A percentile compares a stretch with the other conserved stretches of the same genome.
These are phyloP conservation scores for Megaceryle alcyon DNA, from an alignment of 2,797 vertebrate species.

Conservation along the genomic window DNA sequence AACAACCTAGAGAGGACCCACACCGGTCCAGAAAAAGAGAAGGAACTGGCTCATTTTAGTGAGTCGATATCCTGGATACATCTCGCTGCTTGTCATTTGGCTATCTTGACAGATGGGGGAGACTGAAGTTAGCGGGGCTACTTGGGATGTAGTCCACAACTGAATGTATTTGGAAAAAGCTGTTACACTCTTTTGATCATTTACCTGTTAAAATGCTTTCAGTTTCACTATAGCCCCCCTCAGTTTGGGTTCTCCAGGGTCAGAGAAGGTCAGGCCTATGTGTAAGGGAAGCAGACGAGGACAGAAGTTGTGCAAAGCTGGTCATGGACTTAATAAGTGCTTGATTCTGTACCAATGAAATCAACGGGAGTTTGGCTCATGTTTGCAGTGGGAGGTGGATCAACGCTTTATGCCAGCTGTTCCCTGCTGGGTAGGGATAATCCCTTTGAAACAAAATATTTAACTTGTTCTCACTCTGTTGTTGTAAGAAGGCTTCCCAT, in stretches of 20 bases:
- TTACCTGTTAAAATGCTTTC: background rate
- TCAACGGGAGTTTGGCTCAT: conserved; percentile 47
- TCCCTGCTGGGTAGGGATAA: conserved; percentile 61
- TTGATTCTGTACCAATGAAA: conserved; percentile 55
- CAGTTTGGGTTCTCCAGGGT: background rate
- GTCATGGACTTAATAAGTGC: conserved; percentile 21
- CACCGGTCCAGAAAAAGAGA: background rate
- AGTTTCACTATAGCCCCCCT: background rate
- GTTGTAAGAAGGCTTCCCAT: conserved; percentile 27
- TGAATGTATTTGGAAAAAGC: background rate
- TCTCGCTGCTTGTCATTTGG: background rate
- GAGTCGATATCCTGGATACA: background rate
- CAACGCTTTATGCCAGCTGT: conserved; percentile 33
- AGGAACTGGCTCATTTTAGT: background rate
- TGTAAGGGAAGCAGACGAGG: background rate
- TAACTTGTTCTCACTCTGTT: conserved; percentile 59
- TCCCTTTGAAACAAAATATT: conserved; percentile 67
- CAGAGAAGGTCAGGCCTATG: background rate
- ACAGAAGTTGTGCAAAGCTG: conserved; percentile 40
- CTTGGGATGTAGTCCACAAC: background rate
- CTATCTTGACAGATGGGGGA: background rate
- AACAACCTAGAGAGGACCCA: background rate
- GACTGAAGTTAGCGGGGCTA: background rate
- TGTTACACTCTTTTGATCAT: background rate
- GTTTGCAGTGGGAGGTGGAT: conserved; percentile 45